phyloP scores from a whole-genome alignment of 2,797 vertebrate species.

The Premnoplex brunnescens region DNA sequence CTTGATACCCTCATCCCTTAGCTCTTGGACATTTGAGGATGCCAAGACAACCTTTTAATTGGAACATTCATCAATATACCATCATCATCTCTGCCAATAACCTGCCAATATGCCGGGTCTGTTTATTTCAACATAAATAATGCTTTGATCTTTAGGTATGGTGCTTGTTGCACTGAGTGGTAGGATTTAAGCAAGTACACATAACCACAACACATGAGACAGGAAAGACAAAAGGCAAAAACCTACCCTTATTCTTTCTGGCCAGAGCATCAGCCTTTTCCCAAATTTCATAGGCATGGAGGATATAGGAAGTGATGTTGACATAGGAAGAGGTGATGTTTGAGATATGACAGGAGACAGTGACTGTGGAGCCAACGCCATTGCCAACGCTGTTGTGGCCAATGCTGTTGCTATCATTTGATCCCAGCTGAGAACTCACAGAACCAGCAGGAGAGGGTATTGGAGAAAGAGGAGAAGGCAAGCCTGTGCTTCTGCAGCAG shows the following conservation, averaged over 20 bases:
- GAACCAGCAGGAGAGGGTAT: slow-evolving; percentile 84
- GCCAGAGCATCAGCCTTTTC: slow-evolving; percentile 87
- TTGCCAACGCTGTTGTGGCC: neutral
- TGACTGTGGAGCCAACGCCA: slow-evolving; percentile 56
- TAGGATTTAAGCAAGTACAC: neutral
- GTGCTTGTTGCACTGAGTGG: neutral
- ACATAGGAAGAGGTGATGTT: slow-evolving; percentile 87
- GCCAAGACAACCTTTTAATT: neutral
- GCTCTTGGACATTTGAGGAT: neutral
- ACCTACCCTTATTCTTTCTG: slow-evolving; percentile 84
- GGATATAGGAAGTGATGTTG: slow-evolving; percentile 88
- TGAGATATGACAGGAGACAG: slow-evolving; percentile 82
- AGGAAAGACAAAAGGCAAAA: neutral
- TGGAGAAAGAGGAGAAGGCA: slow-evolving; percentile 81
- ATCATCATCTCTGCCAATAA: neutral
- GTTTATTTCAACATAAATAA: neutral
- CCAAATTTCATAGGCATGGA: slow-evolving; percentile 89
- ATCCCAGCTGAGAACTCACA: slow-evolving; percentile 72
- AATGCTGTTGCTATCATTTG: slow-evolving; percentile 65
- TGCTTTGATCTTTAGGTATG: neutral
- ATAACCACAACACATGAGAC: neutral
- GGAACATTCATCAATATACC: neutral
- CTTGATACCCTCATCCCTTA: neutral
- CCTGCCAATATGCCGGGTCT: neutral
- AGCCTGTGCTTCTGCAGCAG: slow-evolving; percentile 77